A percentile compares a stretch with the other conserved stretches of the same genome.
Conservation (phyloP, 2,113 vertebrate genomes). For the Hystrix cristata region DNA sequence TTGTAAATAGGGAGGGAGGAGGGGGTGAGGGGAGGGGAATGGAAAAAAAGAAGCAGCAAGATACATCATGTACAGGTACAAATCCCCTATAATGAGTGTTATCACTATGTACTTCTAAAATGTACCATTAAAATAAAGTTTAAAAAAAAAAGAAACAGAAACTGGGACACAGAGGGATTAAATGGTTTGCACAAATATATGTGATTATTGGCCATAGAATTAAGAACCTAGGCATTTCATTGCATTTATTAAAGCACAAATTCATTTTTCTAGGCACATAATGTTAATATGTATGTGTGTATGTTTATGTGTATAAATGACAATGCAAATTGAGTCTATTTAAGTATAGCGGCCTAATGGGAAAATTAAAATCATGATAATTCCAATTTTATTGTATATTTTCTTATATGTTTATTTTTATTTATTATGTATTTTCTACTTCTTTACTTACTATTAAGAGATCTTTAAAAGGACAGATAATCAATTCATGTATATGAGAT, state of each 20-base stretch:
- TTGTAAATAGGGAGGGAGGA: too few species aligned
- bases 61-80: too few species aligned
- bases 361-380: slow-evolving; percentile 29
- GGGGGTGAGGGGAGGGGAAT: too few species aligned
- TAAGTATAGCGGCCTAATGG: background rate
- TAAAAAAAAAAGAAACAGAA: slow-evolving; percentile 19
- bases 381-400: slow-evolving; percentile 18
- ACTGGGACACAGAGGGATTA: background rate
- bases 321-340: background rate
- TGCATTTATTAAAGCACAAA: background rate
- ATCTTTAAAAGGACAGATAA: slow-evolving; percentile 17
- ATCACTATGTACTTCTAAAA: too few species aligned
- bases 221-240: background rate
- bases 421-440: background rate
- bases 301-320: background rate
- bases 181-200: slow-evolving; percentile 36
- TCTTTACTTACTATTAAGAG: background rate
- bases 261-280: background rate
- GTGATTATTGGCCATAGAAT: background rate
- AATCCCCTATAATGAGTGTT: too few species aligned
- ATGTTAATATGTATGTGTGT: background rate
- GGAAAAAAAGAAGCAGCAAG: too few species aligned
- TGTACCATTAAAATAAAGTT: too few species aligned
- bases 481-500: background rate
- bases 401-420: background rate